Percentiles rank a stretch among this genome's conserved stretches.
These are phyloP conservation scores for Catajapyx aquilonaris DNA, from an alignment of 1,140 invertebrate genomes.

Conservation along the genomic window DNA sequence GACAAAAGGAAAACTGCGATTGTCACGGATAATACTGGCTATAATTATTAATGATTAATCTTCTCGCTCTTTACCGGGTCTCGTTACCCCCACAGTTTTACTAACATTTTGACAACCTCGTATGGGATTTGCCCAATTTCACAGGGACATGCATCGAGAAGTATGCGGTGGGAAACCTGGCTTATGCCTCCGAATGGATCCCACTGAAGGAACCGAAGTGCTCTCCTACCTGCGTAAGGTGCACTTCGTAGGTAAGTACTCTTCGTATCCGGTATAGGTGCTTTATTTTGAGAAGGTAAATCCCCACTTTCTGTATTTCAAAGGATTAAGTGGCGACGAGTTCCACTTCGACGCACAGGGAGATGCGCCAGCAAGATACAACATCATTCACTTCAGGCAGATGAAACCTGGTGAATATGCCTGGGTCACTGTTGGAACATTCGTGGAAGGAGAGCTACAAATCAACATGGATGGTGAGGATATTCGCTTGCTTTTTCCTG, in stretches of 20 bases:
- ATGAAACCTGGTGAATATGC: conserved; percentile 42
- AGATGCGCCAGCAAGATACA: conserved; percentile 82
- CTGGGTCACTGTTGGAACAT: conserved; percentile 72
- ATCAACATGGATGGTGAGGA: conserved; percentile 53
- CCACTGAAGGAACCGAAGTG: conserved; percentile 61
- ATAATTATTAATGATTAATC: too few species aligned
- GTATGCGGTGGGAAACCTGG: conserved; percentile 46
- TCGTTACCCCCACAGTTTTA: too few species aligned
- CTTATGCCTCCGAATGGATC: conserved; percentile 69
- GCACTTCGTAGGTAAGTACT: conserved; percentile 48
- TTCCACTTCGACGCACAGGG: conserved; percentile 76
- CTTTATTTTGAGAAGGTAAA: too few species aligned
- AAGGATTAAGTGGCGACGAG: conserved; percentile 64
- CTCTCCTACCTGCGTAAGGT: conserved; percentile 65
- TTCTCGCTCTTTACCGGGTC: too few species aligned
- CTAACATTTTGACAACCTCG: too few species aligned
- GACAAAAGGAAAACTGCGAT: too few species aligned
- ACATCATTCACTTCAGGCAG: conserved; percentile 88
- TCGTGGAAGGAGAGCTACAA: conserved; percentile 51
- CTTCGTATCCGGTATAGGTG: too few species aligned
- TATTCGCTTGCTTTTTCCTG: conserved; percentile 7
- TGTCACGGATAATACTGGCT: too few species aligned
- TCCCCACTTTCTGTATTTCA: background rate
- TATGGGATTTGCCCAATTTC: too few species aligned
- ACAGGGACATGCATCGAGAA: conserved; percentile 61